A percentile compares a stretch with the other conserved stretches of the same genome.
Evolutionary conservation across 2,888 invertebrate genomes (phyloP).

Genomic region (Acleris holmiana): DNA sequence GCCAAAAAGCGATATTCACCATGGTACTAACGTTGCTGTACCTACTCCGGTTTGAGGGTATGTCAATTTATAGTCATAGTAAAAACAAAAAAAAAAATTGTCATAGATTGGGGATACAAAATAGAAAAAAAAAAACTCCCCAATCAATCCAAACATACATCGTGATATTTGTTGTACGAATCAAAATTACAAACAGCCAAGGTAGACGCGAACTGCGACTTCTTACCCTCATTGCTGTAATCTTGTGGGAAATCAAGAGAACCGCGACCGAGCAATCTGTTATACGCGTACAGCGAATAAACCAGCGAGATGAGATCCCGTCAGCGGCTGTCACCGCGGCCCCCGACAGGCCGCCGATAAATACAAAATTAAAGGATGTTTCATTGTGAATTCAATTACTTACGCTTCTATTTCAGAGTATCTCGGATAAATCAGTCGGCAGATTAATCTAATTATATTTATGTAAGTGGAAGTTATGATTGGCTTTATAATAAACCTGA

Average conservation of each 20-base stretch:
- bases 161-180: constrained; percentile 50
- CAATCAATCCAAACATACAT: constrained; percentile 38
- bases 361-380: constrained; percentile 32
- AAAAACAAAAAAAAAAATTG: too few relatives aligned
- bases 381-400: constrained; percentile 33
- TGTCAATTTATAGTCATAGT: too few relatives aligned
- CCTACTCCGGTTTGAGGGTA: too few relatives aligned
- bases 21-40: too few relatives aligned
- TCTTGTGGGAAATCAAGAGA: constrained; percentile 76
- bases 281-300: constrained; percentile 53
- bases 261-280: constrained; percentile 68
- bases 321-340: constrained; percentile 26
- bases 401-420: constrained; percentile 5
- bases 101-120: too few relatives aligned
- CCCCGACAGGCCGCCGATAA: constrained; percentile 18
- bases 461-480: too few relatives aligned
- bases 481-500: too few relatives aligned
- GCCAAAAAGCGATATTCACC: too few relatives aligned
- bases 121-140: too few relatives aligned
- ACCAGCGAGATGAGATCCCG: constrained; percentile 56
- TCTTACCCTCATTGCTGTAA: constrained; percentile 69
- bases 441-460: too few relatives aligned
- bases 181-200: constrained; percentile 58
- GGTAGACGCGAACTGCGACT: constrained; percentile 57
- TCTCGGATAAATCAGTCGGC: too few relatives aligned